Evolutionary conservation across 2,888 invertebrate species (phyloP), one percentile per base, ranked within the genome.

Genomic region (Pelosia muscerda): DNA sequence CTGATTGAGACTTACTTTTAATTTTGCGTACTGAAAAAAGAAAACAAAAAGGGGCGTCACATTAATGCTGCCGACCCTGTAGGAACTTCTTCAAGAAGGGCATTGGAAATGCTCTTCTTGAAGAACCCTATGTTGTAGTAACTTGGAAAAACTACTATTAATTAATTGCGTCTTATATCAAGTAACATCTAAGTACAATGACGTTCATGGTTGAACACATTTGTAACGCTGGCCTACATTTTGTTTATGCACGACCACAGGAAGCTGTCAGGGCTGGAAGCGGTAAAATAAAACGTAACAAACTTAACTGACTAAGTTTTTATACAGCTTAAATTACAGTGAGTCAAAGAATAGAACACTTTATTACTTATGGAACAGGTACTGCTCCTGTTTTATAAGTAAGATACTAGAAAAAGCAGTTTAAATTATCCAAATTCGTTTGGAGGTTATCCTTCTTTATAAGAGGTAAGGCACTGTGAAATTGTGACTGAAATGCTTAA

Each of bases 171-270:
- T 25, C 10, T n/a, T 55, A 55, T 23, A 23, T 15, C 25, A 55
- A 55, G 11, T 25, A 13, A 28, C 13, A 26, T 56, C 56, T 55
- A 71, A 65, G 59, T 65, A 73, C 65, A 54, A 68, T n/a, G 59
- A 75, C 69, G 71, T 77, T 82, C 77, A 81, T 73, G 79, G 76
- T 73, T 79, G 77, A 77, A 71, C 62, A 76, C 68, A 77, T 79
- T 72, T 65, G 83, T 81, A 75, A 80, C 78, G 75, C 75, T 87
- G 86, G 81, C 88, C 89, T 86, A 89, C 86, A 88, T 88, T 83
- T 79, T 72, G 75, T 75, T 65, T 86, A 89, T 88, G 88, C 76
- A 84, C 87, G 88, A 87, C 73, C 68, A 78, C 73, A 84, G 87
- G 86, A 88, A 87, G 75, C 84, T 79, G 83, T 80, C 83, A 83